Evolutionary conservation across 2,888 invertebrate genomes (phyloP), one percentile per base, ranked within the genome.

Genomic region (Eupithecia pulchellata): DNA sequence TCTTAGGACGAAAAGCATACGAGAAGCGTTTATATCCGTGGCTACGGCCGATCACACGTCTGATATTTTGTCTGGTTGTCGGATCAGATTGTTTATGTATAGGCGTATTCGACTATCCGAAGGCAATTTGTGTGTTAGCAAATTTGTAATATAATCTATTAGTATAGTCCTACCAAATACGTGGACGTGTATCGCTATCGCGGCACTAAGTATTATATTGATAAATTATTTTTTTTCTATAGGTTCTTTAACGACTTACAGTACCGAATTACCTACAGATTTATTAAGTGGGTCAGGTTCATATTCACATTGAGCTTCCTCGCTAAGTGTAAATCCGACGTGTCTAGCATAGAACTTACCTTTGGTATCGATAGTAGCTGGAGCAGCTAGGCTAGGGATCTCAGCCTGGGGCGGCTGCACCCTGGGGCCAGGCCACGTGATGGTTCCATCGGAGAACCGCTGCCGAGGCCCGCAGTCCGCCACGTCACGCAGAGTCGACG

Each of bases 401-500:
- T 94, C 94, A 0, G 92, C 84, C 85, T 91, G 93, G 68, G 92
- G 92, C 9, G 94, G 92, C 82, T 91, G 92, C 58, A 92, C 92
- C 67, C 92, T 77, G 1, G 92, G 96, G 1, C 96, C 95, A 0
- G 96, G 96, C 90, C 92, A 93, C 30, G 92, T 92, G 77, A 93
- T 92, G 76, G 91, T 91, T 27, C 91, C 91, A 57, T 95, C 96
- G 3, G 95, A 90, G 91, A 95, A 96, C 65, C 96, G 90, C 17
- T 95, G 95, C 74, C 96, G 87, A 36, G 94, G 91, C 77, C 92
- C 92, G 71, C 95, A 94, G 62, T 95, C 95, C 81, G 92, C 93
- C 74, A 87, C 93, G 76, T 93, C 93, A 25, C 94, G 92, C 27
- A 93, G 86, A 3, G 93, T 92, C 17, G 92, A 91, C 69, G 93